Percentiles rank a stretch among this genome's conserved stretches.
Conservation (phyloP, 2,888 invertebrate genomes). For the Steromphala cineraria region DNA sequence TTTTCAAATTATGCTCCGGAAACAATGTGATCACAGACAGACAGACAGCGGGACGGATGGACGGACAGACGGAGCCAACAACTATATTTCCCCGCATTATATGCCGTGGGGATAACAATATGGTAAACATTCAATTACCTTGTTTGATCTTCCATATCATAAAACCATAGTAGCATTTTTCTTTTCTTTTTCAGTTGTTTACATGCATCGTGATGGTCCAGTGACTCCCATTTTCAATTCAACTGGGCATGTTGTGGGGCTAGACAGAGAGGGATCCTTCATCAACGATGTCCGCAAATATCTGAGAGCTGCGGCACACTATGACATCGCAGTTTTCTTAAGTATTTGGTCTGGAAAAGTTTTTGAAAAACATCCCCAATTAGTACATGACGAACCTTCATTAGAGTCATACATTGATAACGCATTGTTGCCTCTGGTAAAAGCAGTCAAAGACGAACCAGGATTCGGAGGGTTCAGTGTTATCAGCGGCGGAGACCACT, state of each 20-base stretch:
- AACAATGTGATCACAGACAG: too few relatives aligned
- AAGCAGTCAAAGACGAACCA: conserved; percentile 43
- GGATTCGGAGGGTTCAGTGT: conserved; percentile 54
- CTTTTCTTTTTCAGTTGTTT: conserved; percentile 41
- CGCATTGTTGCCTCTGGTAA: too few relatives aligned
- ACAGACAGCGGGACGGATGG: too few relatives aligned
- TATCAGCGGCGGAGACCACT: conserved; percentile 51
- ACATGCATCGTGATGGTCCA: conserved; percentile 48
- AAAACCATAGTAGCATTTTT: too few relatives aligned
- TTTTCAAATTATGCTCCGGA: too few relatives aligned
- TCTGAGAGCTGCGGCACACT: conserved; percentile 38
- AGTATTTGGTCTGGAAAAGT: conserved; percentile 52
- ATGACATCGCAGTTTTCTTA: conserved; percentile 44
- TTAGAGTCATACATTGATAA: too few relatives aligned
- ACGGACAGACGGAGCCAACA: too few relatives aligned
- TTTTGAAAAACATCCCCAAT: too few relatives aligned
- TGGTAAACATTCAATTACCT: too few relatives aligned
- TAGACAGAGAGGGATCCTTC: conserved; percentile 40
- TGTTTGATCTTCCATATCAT: too few relatives aligned
- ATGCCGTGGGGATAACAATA: too few relatives aligned
- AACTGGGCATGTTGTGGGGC: conserved; percentile 40
- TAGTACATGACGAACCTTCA: conserved; percentile 43
- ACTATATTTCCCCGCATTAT: too few relatives aligned
- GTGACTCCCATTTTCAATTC: conserved; percentile 43
- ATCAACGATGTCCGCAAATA: conserved; percentile 45